These are phyloP conservation scores for Orthosia incerta DNA, from an alignment of 2,888 invertebrate genomes.

Conservation along the genomic window DNA sequence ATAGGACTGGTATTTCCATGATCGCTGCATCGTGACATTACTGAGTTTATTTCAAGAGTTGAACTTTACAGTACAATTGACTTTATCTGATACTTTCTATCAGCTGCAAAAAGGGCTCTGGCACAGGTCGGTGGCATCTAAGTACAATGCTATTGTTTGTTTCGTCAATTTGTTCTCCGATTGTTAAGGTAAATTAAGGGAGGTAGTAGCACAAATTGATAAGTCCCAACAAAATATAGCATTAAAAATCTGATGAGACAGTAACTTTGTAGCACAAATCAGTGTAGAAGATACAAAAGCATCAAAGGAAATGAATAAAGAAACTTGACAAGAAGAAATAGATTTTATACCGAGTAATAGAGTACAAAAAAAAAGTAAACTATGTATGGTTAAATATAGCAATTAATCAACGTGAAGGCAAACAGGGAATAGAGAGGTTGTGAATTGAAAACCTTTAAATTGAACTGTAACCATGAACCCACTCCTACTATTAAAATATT, in stretches of 20 bases:
- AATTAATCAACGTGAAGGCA: not conserved
- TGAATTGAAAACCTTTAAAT: not conserved
- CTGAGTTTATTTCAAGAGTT: slow-evolving; percentile 80
- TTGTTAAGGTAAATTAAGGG: slow-evolving; percentile 7
- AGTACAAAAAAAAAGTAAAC: no score
- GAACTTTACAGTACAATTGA: slow-evolving; percentile 80
- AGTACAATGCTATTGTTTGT: slow-evolving; percentile 41
- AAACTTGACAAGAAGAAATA: not conserved
- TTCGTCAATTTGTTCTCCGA: slow-evolving; percentile 14
- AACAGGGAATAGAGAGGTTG: not conserved
- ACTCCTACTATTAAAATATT: not conserved
- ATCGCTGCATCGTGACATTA: slow-evolving; percentile 73
- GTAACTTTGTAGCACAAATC: not conserved
- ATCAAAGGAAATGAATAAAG: not conserved
- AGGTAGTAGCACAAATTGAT: not conserved
- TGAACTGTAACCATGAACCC: not conserved
- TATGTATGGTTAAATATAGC: no score
- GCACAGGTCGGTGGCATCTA: slow-evolving; percentile 53
- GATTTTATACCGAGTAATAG: no score
- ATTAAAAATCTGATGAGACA: not conserved
- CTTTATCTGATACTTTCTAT: slow-evolving; percentile 78
- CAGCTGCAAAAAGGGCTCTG: slow-evolving; percentile 62
- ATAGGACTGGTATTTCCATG: slow-evolving; percentile 47
- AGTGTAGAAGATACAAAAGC: not conserved
- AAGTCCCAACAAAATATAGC: not conserved